Conservation (phyloP, 2,113 vertebrate species). For the Nanorana parkeri region DNA sequence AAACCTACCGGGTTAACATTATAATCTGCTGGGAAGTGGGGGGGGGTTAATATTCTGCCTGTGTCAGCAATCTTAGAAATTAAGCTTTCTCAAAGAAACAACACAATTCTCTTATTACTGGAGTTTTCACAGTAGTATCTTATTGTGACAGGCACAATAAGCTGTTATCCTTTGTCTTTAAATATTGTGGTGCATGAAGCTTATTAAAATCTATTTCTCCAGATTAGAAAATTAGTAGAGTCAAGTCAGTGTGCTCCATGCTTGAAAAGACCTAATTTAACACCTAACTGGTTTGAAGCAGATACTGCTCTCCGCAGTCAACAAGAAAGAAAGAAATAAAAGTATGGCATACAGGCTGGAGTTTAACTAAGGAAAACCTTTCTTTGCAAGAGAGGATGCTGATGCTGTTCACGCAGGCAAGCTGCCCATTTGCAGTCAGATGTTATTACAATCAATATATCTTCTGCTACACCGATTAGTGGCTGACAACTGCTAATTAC, state of each 20-base stretch:
- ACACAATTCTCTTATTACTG: conserved; percentile 50
- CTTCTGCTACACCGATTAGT: conserved; percentile 58
- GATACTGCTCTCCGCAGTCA: conserved; percentile 42
- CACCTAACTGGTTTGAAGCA: conserved; percentile 12
- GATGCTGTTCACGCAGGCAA: neutral
- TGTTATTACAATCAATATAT: conserved; percentile 53
- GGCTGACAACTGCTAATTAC: conserved; percentile 56
- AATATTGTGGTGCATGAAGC: conserved; percentile 13
- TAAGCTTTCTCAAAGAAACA: neutral
- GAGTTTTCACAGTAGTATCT: neutral
- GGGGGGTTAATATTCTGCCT: no score
- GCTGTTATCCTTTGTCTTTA: conserved; percentile 56
- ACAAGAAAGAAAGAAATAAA: conserved; percentile 34
- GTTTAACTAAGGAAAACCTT: neutral
- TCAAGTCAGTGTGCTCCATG: conserved; percentile 25
- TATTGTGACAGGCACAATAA: conserved; percentile 39
- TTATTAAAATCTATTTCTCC: conserved; percentile 62
- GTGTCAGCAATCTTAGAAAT: no score
- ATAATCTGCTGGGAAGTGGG: no score
- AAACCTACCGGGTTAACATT: no score
- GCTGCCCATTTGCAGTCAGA: conserved; percentile 48
- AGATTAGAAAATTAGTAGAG: conserved; percentile 62
- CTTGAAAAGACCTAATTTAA: conserved; percentile 28
- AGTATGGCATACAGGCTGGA: neutral
- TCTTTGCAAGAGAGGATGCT: conserved; percentile 9